Percentiles rank a stretch among this genome's conserved stretches.
Conservation (phyloP, 1,140 invertebrate species). For the Teleopsis dalmanni region DNA sequence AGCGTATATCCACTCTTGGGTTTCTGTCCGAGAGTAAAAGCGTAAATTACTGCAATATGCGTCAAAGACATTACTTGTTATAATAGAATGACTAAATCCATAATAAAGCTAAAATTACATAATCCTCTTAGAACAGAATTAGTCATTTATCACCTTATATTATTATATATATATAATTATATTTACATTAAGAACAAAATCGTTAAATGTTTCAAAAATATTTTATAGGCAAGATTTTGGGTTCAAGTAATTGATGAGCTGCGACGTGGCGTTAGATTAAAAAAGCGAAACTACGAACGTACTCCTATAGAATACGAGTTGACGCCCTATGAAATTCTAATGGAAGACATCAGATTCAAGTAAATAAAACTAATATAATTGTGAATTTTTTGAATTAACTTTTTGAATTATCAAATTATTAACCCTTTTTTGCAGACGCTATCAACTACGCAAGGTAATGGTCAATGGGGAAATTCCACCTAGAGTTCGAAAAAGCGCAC, state of each 20-base stretch:
- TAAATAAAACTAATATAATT: conserved; percentile 37
- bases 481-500: conserved; percentile 85
- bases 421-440: conserved; percentile 44
- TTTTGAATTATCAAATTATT: neutral
- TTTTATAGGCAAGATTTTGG: conserved; percentile 82
- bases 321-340: conserved; percentile 95
- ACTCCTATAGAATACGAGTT: conserved; percentile 81
- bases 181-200: too few relatives aligned
- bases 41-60: too few relatives aligned
- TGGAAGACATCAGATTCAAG: conserved; percentile 89
- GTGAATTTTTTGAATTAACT: neutral
- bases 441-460: conserved; percentile 73
- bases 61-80: too few relatives aligned
- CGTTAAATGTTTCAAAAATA: neutral
- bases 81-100: too few relatives aligned
- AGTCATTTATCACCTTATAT: too few relatives aligned
- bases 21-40: too few relatives aligned
- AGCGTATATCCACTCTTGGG: too few relatives aligned
- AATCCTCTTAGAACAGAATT: too few relatives aligned
- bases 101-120: too few relatives aligned
- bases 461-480: conserved; percentile 75
- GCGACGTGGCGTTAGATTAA: conserved; percentile 78
- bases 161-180: too few relatives aligned
- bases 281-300: conserved; percentile 72
- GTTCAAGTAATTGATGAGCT: conserved; percentile 88